These are phyloP conservation scores for Epinotia bilunana DNA, from an alignment of 2,888 invertebrate genomes.

Conservation along the genomic window DNA sequence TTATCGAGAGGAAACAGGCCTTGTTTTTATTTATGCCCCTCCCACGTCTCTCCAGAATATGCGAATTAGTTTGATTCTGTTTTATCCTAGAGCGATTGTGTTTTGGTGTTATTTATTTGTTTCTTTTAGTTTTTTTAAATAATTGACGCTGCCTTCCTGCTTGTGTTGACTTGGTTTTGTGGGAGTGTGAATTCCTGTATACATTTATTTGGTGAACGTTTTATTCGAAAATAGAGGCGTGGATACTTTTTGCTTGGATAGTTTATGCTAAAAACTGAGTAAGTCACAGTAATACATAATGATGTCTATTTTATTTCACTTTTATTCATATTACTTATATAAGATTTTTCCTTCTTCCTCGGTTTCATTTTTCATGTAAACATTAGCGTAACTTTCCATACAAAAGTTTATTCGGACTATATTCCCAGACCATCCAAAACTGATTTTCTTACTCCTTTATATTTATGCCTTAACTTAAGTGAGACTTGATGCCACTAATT, in stretches of 20 bases:
- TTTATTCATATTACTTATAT: too few species aligned
- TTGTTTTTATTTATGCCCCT: conserved; percentile 75
- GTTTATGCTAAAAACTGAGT: not conserved
- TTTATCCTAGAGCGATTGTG: conserved; percentile 52
- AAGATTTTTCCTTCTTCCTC: too few species aligned
- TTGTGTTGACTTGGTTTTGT: not conserved
- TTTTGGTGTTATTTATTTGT: conserved; percentile 53
- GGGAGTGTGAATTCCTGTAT: not conserved
- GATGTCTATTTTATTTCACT: too few species aligned
- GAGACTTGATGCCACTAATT: not conserved
- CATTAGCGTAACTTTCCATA: too few species aligned
- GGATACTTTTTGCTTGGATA: not conserved
- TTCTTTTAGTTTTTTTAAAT: not conserved
- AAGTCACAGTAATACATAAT: not conserved
- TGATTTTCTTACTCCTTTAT: too few species aligned
- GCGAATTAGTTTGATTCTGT: conserved; percentile 62
- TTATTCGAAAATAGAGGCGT: not conserved
- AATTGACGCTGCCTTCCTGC: not conserved
- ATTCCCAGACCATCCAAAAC: too few species aligned
- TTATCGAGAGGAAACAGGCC: conserved; percentile 81
- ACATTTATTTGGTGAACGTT: not conserved
- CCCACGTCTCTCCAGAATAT: conserved; percentile 65
- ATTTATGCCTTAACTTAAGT: not conserved
- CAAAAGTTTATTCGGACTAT: too few species aligned
- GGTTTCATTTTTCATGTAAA: too few species aligned